These are phyloP conservation scores for Tachina fera DNA, from an alignment of 2,888 invertebrate species.

Conservation along the genomic window DNA sequence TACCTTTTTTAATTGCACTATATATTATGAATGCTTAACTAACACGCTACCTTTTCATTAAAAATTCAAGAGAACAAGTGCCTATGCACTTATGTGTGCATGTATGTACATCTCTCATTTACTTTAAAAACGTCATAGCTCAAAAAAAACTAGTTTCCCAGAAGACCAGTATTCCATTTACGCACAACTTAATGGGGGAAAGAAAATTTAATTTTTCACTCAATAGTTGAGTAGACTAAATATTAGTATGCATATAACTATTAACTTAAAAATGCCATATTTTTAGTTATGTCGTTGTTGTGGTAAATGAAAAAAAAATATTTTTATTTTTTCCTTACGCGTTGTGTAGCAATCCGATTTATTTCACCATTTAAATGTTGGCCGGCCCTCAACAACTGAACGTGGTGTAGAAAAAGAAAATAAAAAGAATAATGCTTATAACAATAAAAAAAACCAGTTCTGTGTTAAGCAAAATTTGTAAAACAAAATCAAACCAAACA, in stretches of 20 bases:
- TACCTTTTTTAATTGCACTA: background rate
- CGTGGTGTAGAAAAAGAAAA: background rate
- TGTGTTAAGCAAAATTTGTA: conserved; percentile 2
- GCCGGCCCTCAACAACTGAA: conserved; percentile 10
- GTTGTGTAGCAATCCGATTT: conserved; percentile 1
- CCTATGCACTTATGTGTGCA: background rate
- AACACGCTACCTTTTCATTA: conserved; percentile 31
- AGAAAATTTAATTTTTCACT: no score
- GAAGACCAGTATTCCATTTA: no score
- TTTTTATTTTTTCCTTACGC: background rate
- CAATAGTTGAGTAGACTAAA: background rate
- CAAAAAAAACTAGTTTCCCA: no score
- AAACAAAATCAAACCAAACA: background rate
- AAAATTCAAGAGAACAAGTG: background rate
- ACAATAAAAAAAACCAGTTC: conserved; percentile 37
- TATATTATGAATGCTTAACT: conserved; percentile 14
- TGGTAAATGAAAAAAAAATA: background rate
- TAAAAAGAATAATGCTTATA: background rate
- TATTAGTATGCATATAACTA: background rate
- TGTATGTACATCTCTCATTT: no score
- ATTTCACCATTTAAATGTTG: conserved; percentile 33
- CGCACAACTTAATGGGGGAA: no score
- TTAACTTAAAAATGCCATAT: no score
- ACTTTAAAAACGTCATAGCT: no score
- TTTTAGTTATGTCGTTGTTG: no score